Conservation (phyloP, 1,140 invertebrate genomes). For the Megalonaias nervosa region DNA sequence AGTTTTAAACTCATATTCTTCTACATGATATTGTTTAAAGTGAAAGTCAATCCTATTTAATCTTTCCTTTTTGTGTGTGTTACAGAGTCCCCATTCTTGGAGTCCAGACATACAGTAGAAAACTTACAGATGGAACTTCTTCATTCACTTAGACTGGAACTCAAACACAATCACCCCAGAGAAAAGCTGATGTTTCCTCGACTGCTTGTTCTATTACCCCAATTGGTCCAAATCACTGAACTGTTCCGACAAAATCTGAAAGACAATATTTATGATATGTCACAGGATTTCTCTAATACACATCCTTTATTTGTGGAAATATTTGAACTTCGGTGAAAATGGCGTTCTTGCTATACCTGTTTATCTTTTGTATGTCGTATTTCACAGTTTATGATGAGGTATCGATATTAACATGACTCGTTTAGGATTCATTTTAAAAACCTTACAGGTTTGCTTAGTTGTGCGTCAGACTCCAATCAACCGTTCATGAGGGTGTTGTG, state of each 20-base stretch:
- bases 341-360: too few relatives aligned
- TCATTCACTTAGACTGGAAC: constrained; percentile 50
- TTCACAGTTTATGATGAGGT: too few relatives aligned
- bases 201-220: constrained; percentile 50
- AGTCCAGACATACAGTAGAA: constrained; percentile 1
- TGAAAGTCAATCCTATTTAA: not conserved
- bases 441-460: too few relatives aligned
- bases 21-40: too few relatives aligned
- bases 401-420: too few relatives aligned
- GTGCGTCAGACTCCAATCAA: too few relatives aligned
- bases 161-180: constrained; percentile 60
- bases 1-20: too few relatives aligned
- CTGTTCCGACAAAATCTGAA: constrained; percentile 48
- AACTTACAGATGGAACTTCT: constrained; percentile 23
- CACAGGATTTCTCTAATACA: constrained; percentile 36
- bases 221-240: constrained; percentile 50
- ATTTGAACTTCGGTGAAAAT: constrained; percentile 44
- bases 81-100: constrained; percentile 26
- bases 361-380: too few relatives aligned
- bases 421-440: too few relatives aligned
- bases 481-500: too few relatives aligned
- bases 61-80: not conserved
- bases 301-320: constrained; percentile 54
- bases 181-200: constrained; percentile 52
- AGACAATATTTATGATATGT: constrained; percentile 41